These are phyloP conservation scores for Andrena cerasifolii DNA, from an alignment of 1,140 invertebrate genomes.

Conservation along the genomic window DNA sequence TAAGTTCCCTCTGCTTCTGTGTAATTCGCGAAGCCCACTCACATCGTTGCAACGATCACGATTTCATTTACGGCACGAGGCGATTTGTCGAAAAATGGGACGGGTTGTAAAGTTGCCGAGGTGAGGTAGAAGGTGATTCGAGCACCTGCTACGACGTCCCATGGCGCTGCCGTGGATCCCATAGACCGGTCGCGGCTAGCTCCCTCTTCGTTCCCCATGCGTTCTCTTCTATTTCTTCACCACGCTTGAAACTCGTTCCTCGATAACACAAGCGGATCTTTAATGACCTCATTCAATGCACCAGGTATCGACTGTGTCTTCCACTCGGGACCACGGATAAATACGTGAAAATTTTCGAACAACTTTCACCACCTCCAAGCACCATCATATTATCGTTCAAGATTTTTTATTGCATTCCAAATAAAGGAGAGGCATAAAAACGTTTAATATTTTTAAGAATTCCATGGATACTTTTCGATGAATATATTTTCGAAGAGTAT, in stretches of 20 bases:
- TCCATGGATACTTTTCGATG: too few species aligned
- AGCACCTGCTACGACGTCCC: slow-evolving; percentile 49
- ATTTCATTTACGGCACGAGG: not conserved
- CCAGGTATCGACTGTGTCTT: slow-evolving; percentile 19
- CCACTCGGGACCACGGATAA: not conserved
- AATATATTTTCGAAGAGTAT: too few species aligned
- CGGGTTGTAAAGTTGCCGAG: not conserved
- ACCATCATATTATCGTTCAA: too few species aligned
- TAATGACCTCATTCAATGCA: slow-evolving; percentile 64
- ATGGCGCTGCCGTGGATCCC: slow-evolving; percentile 42
- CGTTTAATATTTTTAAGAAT: too few species aligned
- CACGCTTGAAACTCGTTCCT: slow-evolving; percentile 64
- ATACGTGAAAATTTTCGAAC: not conserved
- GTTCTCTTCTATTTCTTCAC: slow-evolving; percentile 56
- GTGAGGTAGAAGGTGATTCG: slow-evolving; percentile 1
- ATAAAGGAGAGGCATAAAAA: too few species aligned
- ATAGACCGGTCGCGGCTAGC: slow-evolving; percentile 46
- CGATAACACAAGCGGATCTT: slow-evolving; percentile 55
- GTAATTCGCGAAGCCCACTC: not conserved
- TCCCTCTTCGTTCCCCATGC: slow-evolving; percentile 30
- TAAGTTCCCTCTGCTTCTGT: not conserved
- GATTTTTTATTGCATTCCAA: too few species aligned
- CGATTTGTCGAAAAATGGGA: slow-evolving; percentile 11
- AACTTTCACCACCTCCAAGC: not conserved
- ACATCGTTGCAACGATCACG: not conserved